Conservation (phyloP, 2,888 invertebrate genomes). For the Lapara coniferarum region DNA sequence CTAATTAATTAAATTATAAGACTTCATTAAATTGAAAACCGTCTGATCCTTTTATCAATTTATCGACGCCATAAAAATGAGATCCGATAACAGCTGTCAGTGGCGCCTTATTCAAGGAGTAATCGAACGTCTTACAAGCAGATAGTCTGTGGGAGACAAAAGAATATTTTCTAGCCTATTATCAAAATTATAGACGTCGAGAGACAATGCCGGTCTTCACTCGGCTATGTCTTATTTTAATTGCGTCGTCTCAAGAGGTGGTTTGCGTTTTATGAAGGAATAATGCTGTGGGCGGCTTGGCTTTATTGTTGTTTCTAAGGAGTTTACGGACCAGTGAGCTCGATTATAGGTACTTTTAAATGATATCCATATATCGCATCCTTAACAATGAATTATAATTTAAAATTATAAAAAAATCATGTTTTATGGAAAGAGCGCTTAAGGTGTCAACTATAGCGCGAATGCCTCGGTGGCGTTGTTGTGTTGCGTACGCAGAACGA, state of each 20-base stretch:
- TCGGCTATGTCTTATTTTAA: conserved; percentile 72
- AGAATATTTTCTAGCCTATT: conserved; percentile 81
- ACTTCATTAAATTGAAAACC: conserved; percentile 43
- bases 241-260: conserved; percentile 66
- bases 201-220: conserved; percentile 63
- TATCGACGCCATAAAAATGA: conserved; percentile 60
- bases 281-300: conserved; percentile 59
- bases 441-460: too few species aligned
- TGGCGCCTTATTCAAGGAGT: conserved; percentile 40
- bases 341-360: conserved; percentile 21
- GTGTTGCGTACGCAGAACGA: too few species aligned
- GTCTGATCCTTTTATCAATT: conserved; percentile 58
- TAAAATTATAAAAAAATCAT: neutral
- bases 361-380: neutral
- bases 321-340: conserved; percentile 31
- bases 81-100: conserved; percentile 20
- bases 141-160: conserved; percentile 74
- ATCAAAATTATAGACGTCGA: conserved; percentile 79
- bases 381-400: neutral
- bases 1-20: neutral
- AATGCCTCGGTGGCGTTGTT: too few species aligned
- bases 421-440: too few species aligned
- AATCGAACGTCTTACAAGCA: conserved; percentile 73
- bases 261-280: conserved; percentile 68
- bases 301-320: conserved; percentile 50